A percentile compares a stretch with the other conserved stretches of the same genome.
Evolutionary conservation across 1,140 invertebrate species (phyloP).

Genomic region (Drosophila leontia): DNA sequence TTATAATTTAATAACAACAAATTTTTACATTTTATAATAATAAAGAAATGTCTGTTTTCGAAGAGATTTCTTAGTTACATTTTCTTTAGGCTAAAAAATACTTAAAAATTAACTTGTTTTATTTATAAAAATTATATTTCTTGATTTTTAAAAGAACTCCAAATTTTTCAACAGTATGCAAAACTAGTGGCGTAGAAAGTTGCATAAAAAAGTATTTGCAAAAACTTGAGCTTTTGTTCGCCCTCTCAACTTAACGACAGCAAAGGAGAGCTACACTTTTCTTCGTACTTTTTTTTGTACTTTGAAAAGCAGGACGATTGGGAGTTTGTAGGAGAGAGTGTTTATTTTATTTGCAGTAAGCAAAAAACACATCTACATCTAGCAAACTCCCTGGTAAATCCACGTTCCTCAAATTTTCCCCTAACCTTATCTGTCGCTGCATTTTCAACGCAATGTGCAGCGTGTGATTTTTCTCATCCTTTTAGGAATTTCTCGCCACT

Average conservation of each 20-base stretch:
- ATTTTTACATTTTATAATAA: too few species aligned
- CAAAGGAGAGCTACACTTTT: conserved; percentile 4
- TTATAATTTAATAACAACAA: too few species aligned
- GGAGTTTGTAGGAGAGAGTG: conserved; percentile 21
- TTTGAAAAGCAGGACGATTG: neutral
- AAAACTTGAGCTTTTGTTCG: conserved; percentile 76
- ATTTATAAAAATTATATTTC: neutral
- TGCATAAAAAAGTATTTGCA: conserved; percentile 53
- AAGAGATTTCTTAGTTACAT: neutral
- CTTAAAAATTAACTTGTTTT: too few species aligned
- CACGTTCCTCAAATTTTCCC: conserved; percentile 15
- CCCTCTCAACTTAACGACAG: conserved; percentile 65
- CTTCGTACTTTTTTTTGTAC: neutral
- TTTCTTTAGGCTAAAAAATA: neutral
- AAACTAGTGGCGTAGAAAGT: conserved; percentile 5
- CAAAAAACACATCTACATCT: conserved; percentile 9
- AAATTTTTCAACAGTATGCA: neutral
- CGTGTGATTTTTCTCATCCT: conserved; percentile 30
- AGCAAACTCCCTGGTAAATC: neutral
- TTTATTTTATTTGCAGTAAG: conserved; percentile 74
- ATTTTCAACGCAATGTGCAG: conserved; percentile 40
- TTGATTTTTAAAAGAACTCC: neutral
- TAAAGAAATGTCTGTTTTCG: neutral
- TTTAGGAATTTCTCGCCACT: conserved; percentile 18
- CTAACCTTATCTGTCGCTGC: conserved; percentile 56